These are phyloP conservation scores for Catotricha subobsoleta DNA, from an alignment of 2,888 invertebrate genomes.

Conservation along the genomic window DNA sequence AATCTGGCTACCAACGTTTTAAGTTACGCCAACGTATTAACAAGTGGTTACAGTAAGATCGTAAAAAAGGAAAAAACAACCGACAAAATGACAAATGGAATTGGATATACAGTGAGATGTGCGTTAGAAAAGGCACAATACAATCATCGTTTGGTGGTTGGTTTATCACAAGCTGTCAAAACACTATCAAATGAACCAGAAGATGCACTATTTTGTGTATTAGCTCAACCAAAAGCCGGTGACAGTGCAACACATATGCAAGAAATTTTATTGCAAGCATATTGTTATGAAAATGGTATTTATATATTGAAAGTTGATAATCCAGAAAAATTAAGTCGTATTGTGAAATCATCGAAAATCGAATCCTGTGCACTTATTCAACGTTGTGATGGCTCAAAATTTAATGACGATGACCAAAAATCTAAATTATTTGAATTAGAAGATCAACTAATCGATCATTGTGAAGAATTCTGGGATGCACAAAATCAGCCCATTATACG, in stretches of 20 bases:
- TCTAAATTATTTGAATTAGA: constrained; percentile 32
- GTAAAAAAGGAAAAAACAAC: too few species aligned
- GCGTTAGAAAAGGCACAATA: constrained; percentile 24
- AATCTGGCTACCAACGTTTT: too few species aligned
- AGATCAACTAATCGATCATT: constrained; percentile 43
- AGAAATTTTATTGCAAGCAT: constrained; percentile 56
- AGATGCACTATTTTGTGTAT: constrained; percentile 48
- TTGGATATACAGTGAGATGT: constrained; percentile 22
- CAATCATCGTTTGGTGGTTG: constrained; percentile 27
- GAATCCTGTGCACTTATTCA: constrained; percentile 31
- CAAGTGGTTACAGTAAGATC: too few species aligned
- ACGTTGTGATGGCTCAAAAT: constrained; percentile 18
- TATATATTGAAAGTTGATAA: constrained; percentile 50
- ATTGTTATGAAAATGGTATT: constrained; percentile 62
- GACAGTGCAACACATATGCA: constrained; percentile 65
- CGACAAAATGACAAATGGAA: constrained; percentile 2
- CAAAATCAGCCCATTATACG: constrained; percentile 45
- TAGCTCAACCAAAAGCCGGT: constrained; percentile 46
- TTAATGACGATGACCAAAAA: constrained; percentile 19
- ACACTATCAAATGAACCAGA: constrained; percentile 29
- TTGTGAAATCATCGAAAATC: constrained; percentile 35
- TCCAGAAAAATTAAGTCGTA: constrained; percentile 30
- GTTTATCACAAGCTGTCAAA: constrained; percentile 24
- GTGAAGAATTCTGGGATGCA: constrained; percentile 45
- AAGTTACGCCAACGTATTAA: too few species aligned